Evolutionary conservation across 1,140 invertebrate species (phyloP), one percentile per base, ranked within the genome.

Genomic region (Cotesia typhae): DNA sequence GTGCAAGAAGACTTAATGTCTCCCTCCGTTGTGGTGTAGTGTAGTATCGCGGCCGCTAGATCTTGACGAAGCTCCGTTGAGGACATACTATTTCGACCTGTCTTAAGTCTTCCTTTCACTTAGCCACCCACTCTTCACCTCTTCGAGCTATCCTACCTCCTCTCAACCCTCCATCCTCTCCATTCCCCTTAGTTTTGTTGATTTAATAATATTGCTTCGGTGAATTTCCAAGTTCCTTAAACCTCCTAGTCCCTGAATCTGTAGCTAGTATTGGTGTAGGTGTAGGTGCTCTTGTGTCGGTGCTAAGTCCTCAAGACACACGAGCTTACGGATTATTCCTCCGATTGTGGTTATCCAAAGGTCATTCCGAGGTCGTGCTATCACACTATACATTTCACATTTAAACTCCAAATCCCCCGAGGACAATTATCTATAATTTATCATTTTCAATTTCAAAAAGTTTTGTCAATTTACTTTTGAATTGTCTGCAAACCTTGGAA

Each of bases 191-290:
- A 17, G 35, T 59, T 60, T 28, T 68, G 72, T 74, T 74, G 63
- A 74, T 74, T 74, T 67, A 71, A 69, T 67, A 72, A 75, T 72
- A 75, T 75, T 75, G 70, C 70, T 67, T 75, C 55, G 35, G 70
- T 60, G 65, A 74, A 71, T 67, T 66, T 65, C 59, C n/a, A 69
- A 73, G 61, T 55, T 66, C 20, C 59, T 73, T 73, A 73, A 70
- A 63, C 20, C 61, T 53, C 28, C 60, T 61, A 28, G 63, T 41
- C 67, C 70, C 67, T 28, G 38, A 28, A 28, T 28, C 52, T 41
- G 6, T 65, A 47, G 6, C 28, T 12, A 14, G 28, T 14, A 17
- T 41, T 66, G 36, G 4, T 51, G 5, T 12, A 52, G n/a, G 51
- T 52, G 51, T 52, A 52, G 28, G 28, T 28, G 28, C 28, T 28